Conservation (phyloP, 92 coral and sea anemone species). For the Pocillopora grandis region DNA sequence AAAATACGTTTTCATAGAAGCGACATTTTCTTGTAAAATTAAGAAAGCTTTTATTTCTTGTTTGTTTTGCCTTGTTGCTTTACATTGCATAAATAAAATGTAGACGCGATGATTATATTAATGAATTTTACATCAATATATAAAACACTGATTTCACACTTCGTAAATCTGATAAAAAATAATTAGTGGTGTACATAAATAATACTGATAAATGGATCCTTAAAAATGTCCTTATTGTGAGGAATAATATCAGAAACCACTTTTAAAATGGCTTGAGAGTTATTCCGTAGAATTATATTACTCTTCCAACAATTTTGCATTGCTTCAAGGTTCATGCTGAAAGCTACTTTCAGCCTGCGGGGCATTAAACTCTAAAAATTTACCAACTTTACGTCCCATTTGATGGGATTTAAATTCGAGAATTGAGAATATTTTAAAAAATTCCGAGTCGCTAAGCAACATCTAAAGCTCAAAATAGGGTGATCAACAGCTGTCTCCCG, state of each 20-base stretch:
- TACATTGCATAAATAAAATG: no score
- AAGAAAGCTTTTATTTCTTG: no score
- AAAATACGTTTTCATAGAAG: no score
- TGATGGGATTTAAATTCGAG: neutral
- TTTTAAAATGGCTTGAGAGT: neutral
- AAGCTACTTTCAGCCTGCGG: neutral
- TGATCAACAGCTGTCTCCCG: constrained; percentile 16
- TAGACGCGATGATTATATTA: neutral
- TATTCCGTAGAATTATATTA: no score
- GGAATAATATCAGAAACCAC: neutral
- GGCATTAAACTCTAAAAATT: neutral
- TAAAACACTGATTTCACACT: neutral
- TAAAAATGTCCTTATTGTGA: neutral
- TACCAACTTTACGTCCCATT: neutral
- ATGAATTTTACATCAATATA: neutral
- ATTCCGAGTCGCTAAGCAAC: neutral
- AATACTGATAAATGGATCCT: neutral
- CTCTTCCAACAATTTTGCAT: no score
- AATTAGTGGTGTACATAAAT: neutral
- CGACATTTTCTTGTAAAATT: no score
- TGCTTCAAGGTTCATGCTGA: no score
- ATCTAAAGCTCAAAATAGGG: neutral
- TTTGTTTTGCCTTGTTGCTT: no score
- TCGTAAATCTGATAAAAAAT: neutral
- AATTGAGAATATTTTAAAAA: neutral